Conservation (phyloP, 2,113 vertebrate species). For the Gopherus flavomarginatus region DNA sequence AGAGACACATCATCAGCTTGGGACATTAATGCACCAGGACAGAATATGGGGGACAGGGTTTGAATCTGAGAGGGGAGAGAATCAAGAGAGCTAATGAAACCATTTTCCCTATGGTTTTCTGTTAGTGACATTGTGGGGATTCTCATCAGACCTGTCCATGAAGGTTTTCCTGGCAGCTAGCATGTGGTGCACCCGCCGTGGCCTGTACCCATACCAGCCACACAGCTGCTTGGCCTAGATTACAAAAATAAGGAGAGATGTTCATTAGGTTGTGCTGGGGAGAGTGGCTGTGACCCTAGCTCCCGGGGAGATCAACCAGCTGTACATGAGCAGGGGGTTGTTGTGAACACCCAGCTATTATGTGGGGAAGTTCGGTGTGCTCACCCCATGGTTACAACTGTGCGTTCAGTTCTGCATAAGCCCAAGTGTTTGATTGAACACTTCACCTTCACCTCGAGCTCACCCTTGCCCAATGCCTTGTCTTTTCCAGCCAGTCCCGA, state of each 20-base stretch:
- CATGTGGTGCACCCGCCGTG: not conserved
- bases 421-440: fast-evolving
- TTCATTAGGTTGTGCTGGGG: not conserved
- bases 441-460: not conserved
- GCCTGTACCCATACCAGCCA: too few species aligned
- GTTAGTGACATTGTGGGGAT: not conserved
- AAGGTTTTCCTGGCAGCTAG: not conserved
- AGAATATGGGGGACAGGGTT: not conserved
- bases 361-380: not conserved
- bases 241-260: too few species aligned
- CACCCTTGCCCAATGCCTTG: not conserved
- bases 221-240: not conserved
- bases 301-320: not conserved
- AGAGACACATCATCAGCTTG: fast-evolving
- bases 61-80: fast-evolving
- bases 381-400: fast-evolving
- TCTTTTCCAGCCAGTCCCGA: conserved; percentile 92
- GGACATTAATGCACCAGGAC: not conserved
- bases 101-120: not conserved
- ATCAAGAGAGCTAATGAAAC: not conserved
- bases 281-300: not conserved
- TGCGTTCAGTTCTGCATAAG: not conserved
- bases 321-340: not conserved
- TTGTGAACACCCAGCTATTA: fast-evolving
- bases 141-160: not conserved